Evolutionary conservation across 2,113 vertebrate species (phyloP).

Genomic region (Diadophis punctatus): DNA sequence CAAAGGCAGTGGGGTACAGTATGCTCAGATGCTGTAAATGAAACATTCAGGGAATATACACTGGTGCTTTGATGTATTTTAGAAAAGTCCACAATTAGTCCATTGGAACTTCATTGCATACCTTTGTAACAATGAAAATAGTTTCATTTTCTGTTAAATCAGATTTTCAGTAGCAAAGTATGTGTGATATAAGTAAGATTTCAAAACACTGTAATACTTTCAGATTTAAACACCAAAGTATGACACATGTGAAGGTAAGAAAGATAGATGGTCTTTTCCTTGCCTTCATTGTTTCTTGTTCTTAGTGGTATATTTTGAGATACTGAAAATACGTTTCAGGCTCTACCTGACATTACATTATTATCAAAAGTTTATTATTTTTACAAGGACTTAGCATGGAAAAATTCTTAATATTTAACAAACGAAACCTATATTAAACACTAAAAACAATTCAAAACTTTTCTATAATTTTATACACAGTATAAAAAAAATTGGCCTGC

Average conservation of each 20-base stretch:
- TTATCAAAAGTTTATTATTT: not conserved
- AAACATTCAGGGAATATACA: conserved; percentile 46
- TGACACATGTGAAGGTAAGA: conserved; percentile 15
- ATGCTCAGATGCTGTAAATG: conserved; percentile 51
- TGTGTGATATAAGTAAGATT: conserved; percentile 47
- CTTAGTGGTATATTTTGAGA: not conserved
- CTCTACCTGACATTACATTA: not conserved
- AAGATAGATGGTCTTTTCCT: not conserved
- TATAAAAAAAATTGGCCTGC: not conserved
- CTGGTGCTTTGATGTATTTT: conserved; percentile 54
- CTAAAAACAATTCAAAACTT: not conserved
- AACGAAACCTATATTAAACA: not conserved
- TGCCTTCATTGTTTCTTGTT: not conserved
- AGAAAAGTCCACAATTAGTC: conserved; percentile 46
- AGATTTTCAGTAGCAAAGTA: conserved; percentile 47
- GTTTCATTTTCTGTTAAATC: conserved; percentile 51
- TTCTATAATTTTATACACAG: conserved; percentile 12
- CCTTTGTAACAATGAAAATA: conserved; percentile 62
- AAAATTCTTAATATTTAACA: not conserved
- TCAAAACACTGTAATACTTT: conserved; percentile 19
- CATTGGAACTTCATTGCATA: conserved; percentile 46
- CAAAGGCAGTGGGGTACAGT: conserved; percentile 28
- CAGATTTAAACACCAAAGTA: not conserved
- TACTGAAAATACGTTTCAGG: not conserved
- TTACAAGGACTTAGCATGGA: not conserved